These are phyloP conservation scores for Mesochorus sp. DNA, from an alignment of 2,888 invertebrate species.

Conservation along the genomic window DNA sequence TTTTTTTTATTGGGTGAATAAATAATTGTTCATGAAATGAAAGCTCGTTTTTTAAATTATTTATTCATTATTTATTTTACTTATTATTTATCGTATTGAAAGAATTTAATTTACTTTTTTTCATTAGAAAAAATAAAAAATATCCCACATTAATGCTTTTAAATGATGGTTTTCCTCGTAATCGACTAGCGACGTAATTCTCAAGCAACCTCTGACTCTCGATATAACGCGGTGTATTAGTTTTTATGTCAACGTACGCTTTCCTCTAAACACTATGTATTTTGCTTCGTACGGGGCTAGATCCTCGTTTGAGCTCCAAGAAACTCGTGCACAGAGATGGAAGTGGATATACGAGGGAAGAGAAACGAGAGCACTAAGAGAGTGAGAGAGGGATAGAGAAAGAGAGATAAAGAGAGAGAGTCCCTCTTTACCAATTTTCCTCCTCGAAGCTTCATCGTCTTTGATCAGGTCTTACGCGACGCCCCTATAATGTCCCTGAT, in stretches of 20 bases:
- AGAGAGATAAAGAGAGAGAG: conserved; percentile 61
- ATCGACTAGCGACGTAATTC: too few relatives aligned
- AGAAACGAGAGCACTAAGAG: conserved; percentile 36
- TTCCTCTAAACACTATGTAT: background rate
- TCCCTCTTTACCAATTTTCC: conserved; percentile 81
- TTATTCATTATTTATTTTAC: too few relatives aligned
- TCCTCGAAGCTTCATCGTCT: conserved; percentile 80
- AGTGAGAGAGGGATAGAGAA: too few relatives aligned
- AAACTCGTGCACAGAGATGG: conserved; percentile 31
- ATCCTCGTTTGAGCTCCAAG: conserved; percentile 45
- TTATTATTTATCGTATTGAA: too few relatives aligned
- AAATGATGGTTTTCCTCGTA: too few relatives aligned
- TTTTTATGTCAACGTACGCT: conserved; percentile 73
- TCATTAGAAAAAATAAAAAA: background rate
- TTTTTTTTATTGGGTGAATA: too few relatives aligned
- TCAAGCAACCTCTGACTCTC: conserved; percentile 78
- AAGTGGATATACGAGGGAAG: background rate
- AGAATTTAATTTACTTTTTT: too few relatives aligned
- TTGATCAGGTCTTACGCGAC: conserved; percentile 80
- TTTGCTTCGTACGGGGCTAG: conserved; percentile 39
- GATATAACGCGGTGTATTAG: conserved; percentile 78
- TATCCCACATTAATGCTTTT: conserved; percentile 21
- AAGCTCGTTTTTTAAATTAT: too few relatives aligned
- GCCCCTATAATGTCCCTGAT: conserved; percentile 75
- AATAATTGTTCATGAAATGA: too few relatives aligned